Conservation (phyloP, 2,113 vertebrate genomes). For the Pomatorhinus ruficollis region DNA sequence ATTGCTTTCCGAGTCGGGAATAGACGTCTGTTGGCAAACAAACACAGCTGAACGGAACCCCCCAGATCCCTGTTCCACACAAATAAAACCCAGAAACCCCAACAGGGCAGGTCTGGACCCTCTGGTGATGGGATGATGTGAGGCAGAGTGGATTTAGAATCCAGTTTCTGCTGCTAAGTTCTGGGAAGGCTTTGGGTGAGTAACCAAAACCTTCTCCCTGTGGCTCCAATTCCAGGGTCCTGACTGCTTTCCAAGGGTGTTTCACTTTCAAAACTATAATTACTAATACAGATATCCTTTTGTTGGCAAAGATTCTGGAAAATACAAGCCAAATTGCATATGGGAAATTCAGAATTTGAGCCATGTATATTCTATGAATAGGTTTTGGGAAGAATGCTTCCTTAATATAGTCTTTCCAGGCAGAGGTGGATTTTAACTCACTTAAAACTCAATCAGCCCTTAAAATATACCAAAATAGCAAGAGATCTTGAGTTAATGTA, state of each 20-base stretch:
- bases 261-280: not conserved
- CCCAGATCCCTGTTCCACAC: not conserved
- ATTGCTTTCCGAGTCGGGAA: constrained; percentile 93
- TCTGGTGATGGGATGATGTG: not conserved
- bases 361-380: not conserved
- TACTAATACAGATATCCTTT: not conserved
- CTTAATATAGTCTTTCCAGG: not conserved
- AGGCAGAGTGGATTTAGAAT: not conserved
- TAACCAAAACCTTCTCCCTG: not conserved
- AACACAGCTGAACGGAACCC: constrained; percentile 78
- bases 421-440: not conserved
- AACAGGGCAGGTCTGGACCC: not conserved
- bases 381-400: not conserved
- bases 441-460: not conserved
- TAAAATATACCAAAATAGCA: not conserved
- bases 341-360: not conserved
- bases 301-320: not conserved
- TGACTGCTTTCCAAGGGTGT: not conserved
- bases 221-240: not conserved
- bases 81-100: not conserved
- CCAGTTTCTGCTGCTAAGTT: not conserved
- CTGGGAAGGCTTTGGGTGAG: not conserved
- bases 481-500: not conserved
- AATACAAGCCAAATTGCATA: not conserved
- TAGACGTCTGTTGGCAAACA: constrained; percentile 90